Evolutionary conservation across 2,113 vertebrate species (phyloP).

Genomic region (Pygoscelis adeliae): DNA sequence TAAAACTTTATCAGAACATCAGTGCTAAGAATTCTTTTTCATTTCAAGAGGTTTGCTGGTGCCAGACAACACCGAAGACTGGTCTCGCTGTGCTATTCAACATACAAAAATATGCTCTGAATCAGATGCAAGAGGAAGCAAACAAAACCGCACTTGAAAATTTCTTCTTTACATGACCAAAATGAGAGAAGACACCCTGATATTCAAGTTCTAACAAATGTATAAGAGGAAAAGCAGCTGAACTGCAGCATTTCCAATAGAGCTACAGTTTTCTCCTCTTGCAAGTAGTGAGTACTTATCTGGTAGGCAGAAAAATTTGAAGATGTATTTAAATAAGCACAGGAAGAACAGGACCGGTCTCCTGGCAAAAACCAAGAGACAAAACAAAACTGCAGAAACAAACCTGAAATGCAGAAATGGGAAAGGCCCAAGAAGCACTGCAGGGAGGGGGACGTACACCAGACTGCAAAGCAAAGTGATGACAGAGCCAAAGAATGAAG

Average conservation of each 20-base stretch:
- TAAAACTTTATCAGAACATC: neutral
- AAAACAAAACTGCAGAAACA: neutral
- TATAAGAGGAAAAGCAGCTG: neutral
- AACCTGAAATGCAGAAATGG: neutral
- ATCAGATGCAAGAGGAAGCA: neutral
- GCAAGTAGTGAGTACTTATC: neutral
- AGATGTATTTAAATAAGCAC: neutral
- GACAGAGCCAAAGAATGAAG: neutral
- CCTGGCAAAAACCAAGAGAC: neutral
- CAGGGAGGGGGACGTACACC: rapidly evolving
- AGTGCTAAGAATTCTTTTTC: neutral
- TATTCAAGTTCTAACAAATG: neutral
- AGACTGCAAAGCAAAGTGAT: neutral
- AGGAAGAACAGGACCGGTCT: neutral
- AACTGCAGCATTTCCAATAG: neutral
- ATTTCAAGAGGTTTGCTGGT: neutral
- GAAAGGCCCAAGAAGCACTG: neutral
- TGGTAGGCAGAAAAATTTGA: neutral
- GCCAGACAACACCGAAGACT: neutral
- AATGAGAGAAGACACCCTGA: neutral
- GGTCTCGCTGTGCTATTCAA: neutral
- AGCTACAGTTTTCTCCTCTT: neutral
- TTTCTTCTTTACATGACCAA: neutral
- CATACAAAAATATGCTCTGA: neutral
- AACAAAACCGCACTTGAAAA: neutral